A percentile compares a stretch with the other conserved stretches of the same genome.
These are phyloP conservation scores for Gisinianus flammeolus DNA, from an alignment of 2,888 invertebrate genomes.

Conservation along the genomic window DNA sequence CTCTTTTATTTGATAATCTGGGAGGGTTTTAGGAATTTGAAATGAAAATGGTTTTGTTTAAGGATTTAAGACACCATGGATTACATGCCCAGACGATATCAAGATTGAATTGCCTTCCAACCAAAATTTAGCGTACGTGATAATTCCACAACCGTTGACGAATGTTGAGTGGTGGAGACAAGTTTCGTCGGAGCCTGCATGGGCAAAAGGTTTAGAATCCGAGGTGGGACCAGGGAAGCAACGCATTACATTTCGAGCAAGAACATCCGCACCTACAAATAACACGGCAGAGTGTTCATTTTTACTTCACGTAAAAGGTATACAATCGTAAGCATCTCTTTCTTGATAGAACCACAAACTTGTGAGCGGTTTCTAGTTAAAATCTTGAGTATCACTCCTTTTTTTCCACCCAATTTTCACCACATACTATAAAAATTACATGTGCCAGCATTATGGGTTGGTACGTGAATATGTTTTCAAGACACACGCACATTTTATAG, in stretches of 20 bases:
- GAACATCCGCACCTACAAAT: slow-evolving; percentile 64
- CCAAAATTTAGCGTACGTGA: slow-evolving; percentile 63
- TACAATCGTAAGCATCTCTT: not conserved
- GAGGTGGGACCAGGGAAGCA: slow-evolving; percentile 64
- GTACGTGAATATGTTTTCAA: too few species aligned
- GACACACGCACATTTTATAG: too few species aligned
- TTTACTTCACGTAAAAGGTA: slow-evolving; percentile 62
- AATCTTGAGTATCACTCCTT: not conserved
- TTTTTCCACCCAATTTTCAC: too few species aligned
- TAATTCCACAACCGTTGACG: slow-evolving; percentile 65
- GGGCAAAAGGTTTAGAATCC: slow-evolving; percentile 65
- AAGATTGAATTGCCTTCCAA: slow-evolving; percentile 63
- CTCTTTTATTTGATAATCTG: not conserved
- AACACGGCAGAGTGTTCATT: slow-evolving; percentile 64
- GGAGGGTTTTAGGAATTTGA: not conserved
- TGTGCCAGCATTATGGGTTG: too few species aligned
- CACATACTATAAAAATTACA: too few species aligned
- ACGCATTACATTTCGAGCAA: slow-evolving; percentile 65
- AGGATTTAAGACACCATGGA: slow-evolving; percentile 65
- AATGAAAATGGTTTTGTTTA: slow-evolving; percentile 27
- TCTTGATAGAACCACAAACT: not conserved
- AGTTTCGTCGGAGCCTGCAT: slow-evolving; percentile 65
- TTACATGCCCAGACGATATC: slow-evolving; percentile 66
- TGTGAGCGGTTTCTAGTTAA: not conserved
- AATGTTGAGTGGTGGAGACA: slow-evolving; percentile 66